Conservation (phyloP, 2,113 vertebrate genomes). For the Cervus canadensis region DNA sequence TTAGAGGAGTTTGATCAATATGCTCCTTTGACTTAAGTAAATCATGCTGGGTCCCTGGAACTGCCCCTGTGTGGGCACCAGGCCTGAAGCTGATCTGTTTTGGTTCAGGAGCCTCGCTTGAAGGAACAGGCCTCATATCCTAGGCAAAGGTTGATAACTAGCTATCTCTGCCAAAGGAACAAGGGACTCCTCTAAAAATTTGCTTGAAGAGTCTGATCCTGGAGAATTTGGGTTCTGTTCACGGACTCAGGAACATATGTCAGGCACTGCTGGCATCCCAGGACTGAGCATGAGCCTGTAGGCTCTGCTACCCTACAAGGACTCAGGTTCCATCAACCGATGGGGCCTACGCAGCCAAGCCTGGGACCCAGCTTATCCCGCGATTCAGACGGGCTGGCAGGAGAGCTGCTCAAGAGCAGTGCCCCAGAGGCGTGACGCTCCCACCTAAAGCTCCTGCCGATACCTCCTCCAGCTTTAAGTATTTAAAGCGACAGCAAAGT, state of each 20-base stretch:
- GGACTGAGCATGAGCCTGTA: accelerated
- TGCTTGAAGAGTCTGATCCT: background rate
- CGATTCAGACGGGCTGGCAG: background rate
- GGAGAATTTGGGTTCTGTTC: background rate
- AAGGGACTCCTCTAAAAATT: background rate
- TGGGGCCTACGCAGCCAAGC: background rate
- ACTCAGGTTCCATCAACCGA: accelerated
- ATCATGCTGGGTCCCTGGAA: background rate
- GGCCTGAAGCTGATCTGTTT: background rate
- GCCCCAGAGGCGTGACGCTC: background rate
- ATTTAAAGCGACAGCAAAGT: background rate
- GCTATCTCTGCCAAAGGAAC: background rate
- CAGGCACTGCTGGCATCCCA: background rate
- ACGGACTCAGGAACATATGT: background rate
- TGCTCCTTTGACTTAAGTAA: background rate
- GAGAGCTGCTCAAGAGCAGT: background rate
- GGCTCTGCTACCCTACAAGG: background rate
- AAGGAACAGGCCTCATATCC: background rate
- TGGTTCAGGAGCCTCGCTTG: background rate
- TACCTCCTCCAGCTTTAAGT: constrained; percentile 71
- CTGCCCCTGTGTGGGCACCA: too few species aligned
- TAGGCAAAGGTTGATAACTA: background rate
- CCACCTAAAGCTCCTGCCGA: constrained; percentile 9
- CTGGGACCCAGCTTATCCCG: background rate
- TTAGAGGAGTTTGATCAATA: background rate